phyloP scores from a whole-genome alignment of 2,113 vertebrate species.

The Tautogolabrus adspersus region DNA sequence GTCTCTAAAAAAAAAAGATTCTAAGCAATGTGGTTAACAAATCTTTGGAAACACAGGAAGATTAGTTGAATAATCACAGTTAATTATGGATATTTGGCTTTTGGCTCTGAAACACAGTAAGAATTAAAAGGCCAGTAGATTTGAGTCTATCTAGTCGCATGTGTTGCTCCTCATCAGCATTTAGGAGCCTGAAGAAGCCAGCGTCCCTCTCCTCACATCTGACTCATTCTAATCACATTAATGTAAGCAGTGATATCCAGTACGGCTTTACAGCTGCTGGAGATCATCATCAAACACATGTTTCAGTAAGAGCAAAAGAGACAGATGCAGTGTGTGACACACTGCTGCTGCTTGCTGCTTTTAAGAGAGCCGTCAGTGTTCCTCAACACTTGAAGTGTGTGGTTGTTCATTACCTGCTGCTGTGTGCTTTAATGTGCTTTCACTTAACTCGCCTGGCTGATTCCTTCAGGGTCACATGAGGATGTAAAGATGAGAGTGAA shows the following conservation, averaged over 20 bases:
- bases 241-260: neutral
- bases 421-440: constrained; percentile 39
- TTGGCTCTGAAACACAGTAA: constrained; percentile 17
- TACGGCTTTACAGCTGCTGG: constrained; percentile 31
- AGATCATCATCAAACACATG: constrained; percentile 29
- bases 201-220: neutral
- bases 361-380: neutral
- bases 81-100: neutral
- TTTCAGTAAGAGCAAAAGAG: neutral
- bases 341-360: constrained; percentile 7
- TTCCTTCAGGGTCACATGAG: constrained; percentile 53
- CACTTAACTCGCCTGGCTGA: constrained; percentile 41
- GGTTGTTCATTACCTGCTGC: constrained; percentile 27
- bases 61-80: neutral
- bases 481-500: constrained; percentile 14
- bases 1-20: constrained; percentile 11
- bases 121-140: constrained; percentile 1
- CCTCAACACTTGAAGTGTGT: neutral
- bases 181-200: neutral
- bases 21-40: constrained; percentile 13
- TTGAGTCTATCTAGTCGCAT: neutral
- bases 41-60: constrained; percentile 16
- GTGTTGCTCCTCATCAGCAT: neutral
- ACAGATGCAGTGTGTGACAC: constrained; percentile 39
- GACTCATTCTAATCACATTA: constrained; percentile 30